Percentiles rank a stretch among this genome's conserved stretches.
phyloP scores from a whole-genome alignment of 37 sponge, comb jelly and placozoan genomes.

The Bolinopsis microptera region DNA sequence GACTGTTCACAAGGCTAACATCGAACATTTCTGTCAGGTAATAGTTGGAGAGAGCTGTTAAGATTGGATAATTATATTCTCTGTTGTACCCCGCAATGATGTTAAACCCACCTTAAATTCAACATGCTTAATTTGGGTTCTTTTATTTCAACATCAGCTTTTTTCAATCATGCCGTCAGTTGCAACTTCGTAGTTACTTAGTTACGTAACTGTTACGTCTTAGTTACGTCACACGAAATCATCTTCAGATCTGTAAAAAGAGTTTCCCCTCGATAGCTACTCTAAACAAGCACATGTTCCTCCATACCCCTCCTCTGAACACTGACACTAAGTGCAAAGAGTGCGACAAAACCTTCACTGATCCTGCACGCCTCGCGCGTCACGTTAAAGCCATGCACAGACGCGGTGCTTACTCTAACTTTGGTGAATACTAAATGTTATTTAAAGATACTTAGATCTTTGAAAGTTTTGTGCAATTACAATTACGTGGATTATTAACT shows the following conservation, averaged over 20 bases:
- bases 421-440: no score
- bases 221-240: no score
- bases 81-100: no score
- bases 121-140: no score
- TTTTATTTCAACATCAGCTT: no score
- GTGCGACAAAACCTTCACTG: slow-evolving; percentile 52
- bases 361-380: slow-evolving; percentile 25
- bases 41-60: no score
- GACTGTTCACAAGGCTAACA: slow-evolving; percentile 39
- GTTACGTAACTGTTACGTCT: not conserved
- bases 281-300: slow-evolving; percentile 66
- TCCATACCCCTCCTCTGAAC: slow-evolving; percentile 52
- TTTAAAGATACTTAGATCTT: no score
- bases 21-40: slow-evolving; percentile 55
- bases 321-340: slow-evolving; percentile 55
- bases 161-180: no score
- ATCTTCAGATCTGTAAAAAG: slow-evolving; percentile 55
- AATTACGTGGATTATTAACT: no score
- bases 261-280: slow-evolving; percentile 47
- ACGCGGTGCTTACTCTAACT: not conserved
- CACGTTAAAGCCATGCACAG: slow-evolving; percentile 55
- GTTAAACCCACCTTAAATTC: no score
- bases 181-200: not conserved
- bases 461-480: no score
- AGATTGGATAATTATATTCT: no score